A percentile compares a stretch with the other conserved stretches of the same genome.
phyloP scores from a whole-genome alignment of 2,888 invertebrate species.

The Polyploca ridens region DNA sequence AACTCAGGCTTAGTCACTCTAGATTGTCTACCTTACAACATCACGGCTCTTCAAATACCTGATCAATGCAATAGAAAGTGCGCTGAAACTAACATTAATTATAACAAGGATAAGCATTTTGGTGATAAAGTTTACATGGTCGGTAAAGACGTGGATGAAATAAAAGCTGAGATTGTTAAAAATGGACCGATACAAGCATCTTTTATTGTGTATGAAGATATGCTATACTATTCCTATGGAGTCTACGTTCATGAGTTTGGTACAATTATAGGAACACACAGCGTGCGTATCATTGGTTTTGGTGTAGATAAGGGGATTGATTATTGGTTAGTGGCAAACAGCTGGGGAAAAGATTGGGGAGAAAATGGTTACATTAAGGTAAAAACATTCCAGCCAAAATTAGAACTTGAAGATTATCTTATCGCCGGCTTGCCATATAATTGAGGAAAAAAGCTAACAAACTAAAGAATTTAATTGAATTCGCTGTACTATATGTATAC shows the following conservation, averaged over 20 bases:
- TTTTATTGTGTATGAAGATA: conserved; percentile 90
- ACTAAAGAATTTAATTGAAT: too few species aligned
- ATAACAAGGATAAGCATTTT: conserved; percentile 87
- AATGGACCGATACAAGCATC: conserved; percentile 93
- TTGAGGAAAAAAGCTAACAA: background rate
- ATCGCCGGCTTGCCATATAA: background rate
- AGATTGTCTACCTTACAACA: conserved; percentile 52
- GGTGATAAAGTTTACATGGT: conserved; percentile 81
- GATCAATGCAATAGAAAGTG: conserved; percentile 91
- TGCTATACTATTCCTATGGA: conserved; percentile 90
- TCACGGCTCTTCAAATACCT: conserved; percentile 82
- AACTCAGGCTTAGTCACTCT: conserved; percentile 19
- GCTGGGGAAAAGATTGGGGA: conserved; percentile 94
- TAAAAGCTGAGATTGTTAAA: conserved; percentile 89
- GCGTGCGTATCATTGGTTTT: conserved; percentile 92
- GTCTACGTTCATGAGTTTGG: conserved; percentile 85
- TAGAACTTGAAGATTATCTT: background rate
- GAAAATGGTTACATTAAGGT: conserved; percentile 91
- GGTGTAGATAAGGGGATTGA: conserved; percentile 87
- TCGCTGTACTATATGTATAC: too few species aligned
- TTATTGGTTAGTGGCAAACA: conserved; percentile 93
- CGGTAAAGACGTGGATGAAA: conserved; percentile 77
- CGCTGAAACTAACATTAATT: conserved; percentile 86
- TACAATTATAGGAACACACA: conserved; percentile 88
- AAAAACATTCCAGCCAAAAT: background rate